Base-by-base conservation (phyloP, 2,888 invertebrate species). In the Stenurella melanura region DNA sequence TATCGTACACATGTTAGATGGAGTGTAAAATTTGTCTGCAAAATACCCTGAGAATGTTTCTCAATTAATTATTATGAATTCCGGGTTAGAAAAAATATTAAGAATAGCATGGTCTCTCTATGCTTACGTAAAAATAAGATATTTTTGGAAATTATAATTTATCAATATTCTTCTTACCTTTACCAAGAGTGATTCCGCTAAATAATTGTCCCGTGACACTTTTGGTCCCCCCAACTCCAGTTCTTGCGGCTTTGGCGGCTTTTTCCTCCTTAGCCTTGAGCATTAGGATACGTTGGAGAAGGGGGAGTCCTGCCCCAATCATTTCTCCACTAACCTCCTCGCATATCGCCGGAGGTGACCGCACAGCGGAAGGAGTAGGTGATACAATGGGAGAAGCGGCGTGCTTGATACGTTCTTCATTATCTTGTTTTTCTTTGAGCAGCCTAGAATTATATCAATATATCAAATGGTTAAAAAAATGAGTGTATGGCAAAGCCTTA, bases 361-460 rank as follows among this genome's bases (percentile, higher is more conserved):
- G 64, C 78, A 93, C 90, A 85, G 92, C 92, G 79, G 92, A 85
- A 60, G 87, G 92, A 77, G 93, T 92, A 75, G 94, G 93, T 72
- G 91, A 92, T 78, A 93, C 91, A 87, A 93, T 91, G 26, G 90
- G 86, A 79, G 91, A 90, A 82, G 90, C 89, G 17, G 69, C 64
- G 88, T 90, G 89, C 85, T 91, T 91, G 78, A 90, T 91, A 42
- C 90, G 89, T 85, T 92, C 92, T 87, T 93, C 92, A 85, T 91
- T 91, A 84, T 92, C 92, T 88, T 96, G 96, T 89, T 96, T 96
- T 88, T 97, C 96, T 88, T 96, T 96, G 0, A 97, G 91, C 60
- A 96, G 90, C 85, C 95, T 87, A 69, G 56, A 82, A 71, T 12
- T 3, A 26, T 26, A n/a, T n/a, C n/a, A n/a, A n/a, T 6, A n/a